Base-by-base conservation (phyloP, 2,888 invertebrate genomes). In the Pseudanteris insignis region DNA sequence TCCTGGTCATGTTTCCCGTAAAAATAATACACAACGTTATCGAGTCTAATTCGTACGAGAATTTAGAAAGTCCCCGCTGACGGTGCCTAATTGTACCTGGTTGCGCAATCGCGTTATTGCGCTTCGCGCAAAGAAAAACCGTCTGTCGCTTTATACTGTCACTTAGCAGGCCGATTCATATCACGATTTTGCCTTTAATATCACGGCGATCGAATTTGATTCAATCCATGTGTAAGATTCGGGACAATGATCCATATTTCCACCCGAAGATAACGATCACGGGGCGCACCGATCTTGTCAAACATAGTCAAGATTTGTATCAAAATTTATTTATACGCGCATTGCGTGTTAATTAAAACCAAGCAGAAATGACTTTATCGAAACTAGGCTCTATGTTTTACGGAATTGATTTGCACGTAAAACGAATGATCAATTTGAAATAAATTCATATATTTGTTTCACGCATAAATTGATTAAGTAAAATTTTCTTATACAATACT, bases 61-160 rank as follows among this genome's bases (percentile, higher is more conserved):
- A 74, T 74, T 75, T 75, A 74, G 75, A 76, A 75, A 75, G 75
- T 73, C 58, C 55, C 63, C 55, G 43, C 46, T 48, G 59, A 48
- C 58, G 34, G 54, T 59, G 62, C 66, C 66, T 70, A 70, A 72
- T 71, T 71, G 70, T 69, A 25, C 24, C 60, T 5, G 15, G 34
- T 67, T 67, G 64, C 66, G 66, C 64, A 67, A 66, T 40, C 33
- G 34, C 55, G 34, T 29, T 50, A 59, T 57, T 44, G 62, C 47
- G 54, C 55, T 25, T 54, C 48, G 25, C 12, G 15, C 47, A 36
- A 40, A 15, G 21, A 62, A 62, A 62, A 18, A 48, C 33, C 62
- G 36, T 57, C 55, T 36, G 50, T 48, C 55, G 55, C 53, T 64
- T 63, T 63, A 63, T 68, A 58, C 60, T 64, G 64, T 64, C 50